phyloP scores from a whole-genome alignment of 2,797 vertebrate genomes.

The Acanthis flammea region DNA sequence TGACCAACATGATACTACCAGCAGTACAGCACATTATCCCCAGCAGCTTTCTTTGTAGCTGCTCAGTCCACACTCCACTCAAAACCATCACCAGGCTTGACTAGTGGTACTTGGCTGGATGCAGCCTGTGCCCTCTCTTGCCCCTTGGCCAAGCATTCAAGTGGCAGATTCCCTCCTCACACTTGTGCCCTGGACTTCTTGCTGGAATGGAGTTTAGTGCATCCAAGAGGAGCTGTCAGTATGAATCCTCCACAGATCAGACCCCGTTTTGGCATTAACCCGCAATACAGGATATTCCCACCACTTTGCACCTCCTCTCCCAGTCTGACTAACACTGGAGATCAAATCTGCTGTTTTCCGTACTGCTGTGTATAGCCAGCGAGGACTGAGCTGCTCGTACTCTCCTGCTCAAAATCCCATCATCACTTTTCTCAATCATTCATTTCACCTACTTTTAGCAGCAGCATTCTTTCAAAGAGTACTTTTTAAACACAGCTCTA shows the following conservation, averaged over 20 bases:
- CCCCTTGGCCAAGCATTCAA: not conserved
- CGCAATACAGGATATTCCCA: not conserved
- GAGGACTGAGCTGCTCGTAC: not conserved
- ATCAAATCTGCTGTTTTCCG: not conserved
- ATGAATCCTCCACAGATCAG: not conserved
- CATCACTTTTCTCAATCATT: not conserved
- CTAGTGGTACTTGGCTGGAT: not conserved
- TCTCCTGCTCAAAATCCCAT: not conserved
- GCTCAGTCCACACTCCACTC: not conserved
- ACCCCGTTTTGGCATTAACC: not conserved
- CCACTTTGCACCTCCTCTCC: not conserved
- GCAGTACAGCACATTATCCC: not conserved
- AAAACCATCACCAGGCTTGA: not conserved
- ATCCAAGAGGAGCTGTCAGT: not conserved
- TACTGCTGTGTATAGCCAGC: fast-evolving
- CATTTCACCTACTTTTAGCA: not conserved
- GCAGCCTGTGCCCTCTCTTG: not conserved
- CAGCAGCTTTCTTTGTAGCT: not conserved
- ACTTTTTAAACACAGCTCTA: not conserved
- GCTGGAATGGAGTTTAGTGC: not conserved
- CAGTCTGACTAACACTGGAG: not conserved
- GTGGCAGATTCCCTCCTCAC: not conserved
- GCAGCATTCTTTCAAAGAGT: not conserved
- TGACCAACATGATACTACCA: not conserved
- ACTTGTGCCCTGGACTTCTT: not conserved